These are phyloP conservation scores for Brachionus manjavacas DNA, from an alignment of 1,140 invertebrate genomes.

Conservation along the genomic window DNA sequence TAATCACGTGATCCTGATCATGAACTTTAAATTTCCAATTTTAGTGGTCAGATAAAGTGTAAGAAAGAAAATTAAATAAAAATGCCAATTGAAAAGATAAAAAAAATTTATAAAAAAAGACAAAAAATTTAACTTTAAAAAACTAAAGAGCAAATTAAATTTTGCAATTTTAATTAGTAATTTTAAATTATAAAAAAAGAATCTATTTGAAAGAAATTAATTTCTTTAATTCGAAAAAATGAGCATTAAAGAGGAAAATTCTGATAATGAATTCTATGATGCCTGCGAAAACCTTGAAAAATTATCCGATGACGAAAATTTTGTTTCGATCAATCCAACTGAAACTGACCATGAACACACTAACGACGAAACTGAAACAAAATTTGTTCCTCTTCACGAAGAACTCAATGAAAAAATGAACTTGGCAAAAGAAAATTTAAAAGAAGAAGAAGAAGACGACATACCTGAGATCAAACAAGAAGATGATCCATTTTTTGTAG, in stretches of 20 bases:
- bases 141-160: not conserved
- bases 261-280: conserved; percentile 28
- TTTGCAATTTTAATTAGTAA: not conserved
- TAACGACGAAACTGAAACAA: not conserved
- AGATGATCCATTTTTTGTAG: conserved; percentile 8
- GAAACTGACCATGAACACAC: not conserved
- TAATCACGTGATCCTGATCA: no score
- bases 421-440: not conserved
- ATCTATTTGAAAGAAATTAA: not conserved
- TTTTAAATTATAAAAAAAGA: not conserved
- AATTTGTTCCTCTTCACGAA: conserved; percentile 32
- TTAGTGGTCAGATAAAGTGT: no score
- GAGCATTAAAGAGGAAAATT: not conserved
- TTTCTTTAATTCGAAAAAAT: conserved; percentile 18
- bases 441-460: not conserved
- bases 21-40: no score
- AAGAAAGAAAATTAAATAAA: not conserved
- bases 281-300: conserved; percentile 9
- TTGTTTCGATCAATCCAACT: not conserved
- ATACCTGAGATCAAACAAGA: not conserved
- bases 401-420: conserved; percentile 30
- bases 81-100: not conserved
- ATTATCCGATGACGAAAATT: conserved; percentile 1
- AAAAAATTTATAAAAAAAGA: not conserved
- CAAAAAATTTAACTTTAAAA: no score